Percentiles rank a stretch among this genome's conserved stretches.
phyloP scores from a whole-genome alignment of 2,113 vertebrate genomes.

The Nycticryphes semicollaris region DNA sequence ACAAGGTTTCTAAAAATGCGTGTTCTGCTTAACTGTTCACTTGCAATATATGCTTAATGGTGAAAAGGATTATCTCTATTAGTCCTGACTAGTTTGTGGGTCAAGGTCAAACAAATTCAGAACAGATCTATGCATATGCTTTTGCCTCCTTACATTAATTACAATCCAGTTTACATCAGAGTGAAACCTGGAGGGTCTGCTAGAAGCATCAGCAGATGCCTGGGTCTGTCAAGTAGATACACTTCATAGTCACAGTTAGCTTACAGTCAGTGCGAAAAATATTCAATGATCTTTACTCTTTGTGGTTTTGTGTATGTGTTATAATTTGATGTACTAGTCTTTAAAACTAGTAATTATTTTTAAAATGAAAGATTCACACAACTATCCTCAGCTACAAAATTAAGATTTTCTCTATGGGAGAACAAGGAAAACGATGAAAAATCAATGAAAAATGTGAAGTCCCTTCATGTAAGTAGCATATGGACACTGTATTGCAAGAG shows the following conservation, averaged over 20 bases:
- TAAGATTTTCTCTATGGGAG: neutral
- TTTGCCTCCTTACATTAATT: neutral
- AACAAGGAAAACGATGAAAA: neutral
- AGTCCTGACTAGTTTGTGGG: neutral
- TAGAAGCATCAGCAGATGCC: neutral
- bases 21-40: neutral
- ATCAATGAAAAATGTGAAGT: neutral
- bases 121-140: neutral
- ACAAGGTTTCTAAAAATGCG: neutral
- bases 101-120: neutral
- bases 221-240: neutral
- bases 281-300: neutral
- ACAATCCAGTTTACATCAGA: neutral
- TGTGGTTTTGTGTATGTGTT: neutral
- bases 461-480: neutral
- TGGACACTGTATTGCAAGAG: neutral
- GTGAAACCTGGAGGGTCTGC: neutral
- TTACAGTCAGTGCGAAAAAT: neutral
- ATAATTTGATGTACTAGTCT: neutral
- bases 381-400: neutral
- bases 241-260: neutral
- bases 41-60: fast-evolving
- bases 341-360: neutral
- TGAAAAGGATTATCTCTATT: neutral
- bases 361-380: neutral